Evolutionary conservation across 1,140 invertebrate species (phyloP), one percentile per base, ranked within the genome.

Genomic region (Scaptomyza graminum): DNA sequence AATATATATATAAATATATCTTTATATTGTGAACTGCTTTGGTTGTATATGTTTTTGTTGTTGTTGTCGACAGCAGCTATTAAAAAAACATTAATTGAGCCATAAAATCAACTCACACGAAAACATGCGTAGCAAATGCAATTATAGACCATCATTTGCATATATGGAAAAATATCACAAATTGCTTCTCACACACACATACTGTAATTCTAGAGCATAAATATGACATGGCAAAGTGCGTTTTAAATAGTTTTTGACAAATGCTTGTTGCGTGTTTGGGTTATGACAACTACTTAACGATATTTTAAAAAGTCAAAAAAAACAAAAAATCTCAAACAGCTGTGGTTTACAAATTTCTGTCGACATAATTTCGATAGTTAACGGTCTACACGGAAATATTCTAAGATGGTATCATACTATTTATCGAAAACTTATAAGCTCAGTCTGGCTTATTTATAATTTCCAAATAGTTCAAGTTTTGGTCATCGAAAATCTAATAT

Each of bases 61-160:
- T 39, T n/a, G 37, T 43, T 25, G 59, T 31, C 55, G 52, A 50
- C 46, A 8, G 13, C 8, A 16, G 47, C 62, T 71, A 66, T 71
- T 66, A 71, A 71, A 71, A 71, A 52, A 25, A 12, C 54, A 71
- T 71, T 71, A 59, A 71, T 71, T 66, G 52, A 71, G 57, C 54
- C 47, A 52, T 54, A 61, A 68, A 34, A 39, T 18, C 18, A 60
- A 37, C 22, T 47, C 28, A 51, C 25, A 25, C 9, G 39, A 0
- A 22, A 12, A 37, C 44, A 25, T 39, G 11, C 34, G 31, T 39
- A 37, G 16, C 34, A 70, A 70, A 49, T 70, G 67, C 61, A 70
- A 64, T 70, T 64, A 64, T 56, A 50, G 51, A n/a, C 34, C 43
- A 11, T 49, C 60, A 56, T 56, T 63, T 41, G 46, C 67, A 64